Conservation (phyloP, 1,140 invertebrate genomes). For the Calliphora vicina region DNA sequence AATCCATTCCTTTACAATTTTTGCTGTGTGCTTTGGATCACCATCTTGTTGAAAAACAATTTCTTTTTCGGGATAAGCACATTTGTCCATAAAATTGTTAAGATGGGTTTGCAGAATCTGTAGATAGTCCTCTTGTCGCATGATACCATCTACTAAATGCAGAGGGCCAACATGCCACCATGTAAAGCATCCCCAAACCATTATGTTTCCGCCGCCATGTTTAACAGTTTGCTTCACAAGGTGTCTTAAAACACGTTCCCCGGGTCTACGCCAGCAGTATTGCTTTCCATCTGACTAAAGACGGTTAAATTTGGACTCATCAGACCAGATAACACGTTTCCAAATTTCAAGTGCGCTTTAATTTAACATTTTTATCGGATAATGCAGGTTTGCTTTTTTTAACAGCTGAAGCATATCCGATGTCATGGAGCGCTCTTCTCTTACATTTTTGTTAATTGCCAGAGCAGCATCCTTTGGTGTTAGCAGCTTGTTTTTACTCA, state of each 20-base stretch:
- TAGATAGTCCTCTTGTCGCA: background rate
- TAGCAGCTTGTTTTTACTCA: conserved; percentile 29
- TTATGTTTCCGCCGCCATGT: background rate
- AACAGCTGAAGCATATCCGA: background rate
- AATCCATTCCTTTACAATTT: background rate
- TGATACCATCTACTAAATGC: background rate
- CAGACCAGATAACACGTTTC: conserved; percentile 42
- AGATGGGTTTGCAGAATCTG: background rate
- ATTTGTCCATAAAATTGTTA: background rate
- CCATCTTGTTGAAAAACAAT: background rate
- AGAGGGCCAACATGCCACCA: background rate
- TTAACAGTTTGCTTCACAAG: background rate
- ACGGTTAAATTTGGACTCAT: conserved; percentile 41
- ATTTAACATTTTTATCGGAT: conserved; percentile 4
- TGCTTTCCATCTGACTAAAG: conserved; percentile 39
- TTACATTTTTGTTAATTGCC: conserved; percentile 18
- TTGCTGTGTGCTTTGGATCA: background rate
- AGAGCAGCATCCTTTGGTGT: conserved; percentile 33
- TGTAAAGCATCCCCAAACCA: background rate
- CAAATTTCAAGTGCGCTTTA: conserved; percentile 39
- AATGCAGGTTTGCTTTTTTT: background rate
- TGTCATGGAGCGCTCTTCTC: conserved; percentile 8
- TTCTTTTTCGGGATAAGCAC: background rate
- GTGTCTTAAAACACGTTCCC: background rate
- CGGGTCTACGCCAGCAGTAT: background rate